Evolutionary conservation across 2,797 vertebrate genomes (phyloP).

Genomic region (Intellagama lesueurii): DNA sequence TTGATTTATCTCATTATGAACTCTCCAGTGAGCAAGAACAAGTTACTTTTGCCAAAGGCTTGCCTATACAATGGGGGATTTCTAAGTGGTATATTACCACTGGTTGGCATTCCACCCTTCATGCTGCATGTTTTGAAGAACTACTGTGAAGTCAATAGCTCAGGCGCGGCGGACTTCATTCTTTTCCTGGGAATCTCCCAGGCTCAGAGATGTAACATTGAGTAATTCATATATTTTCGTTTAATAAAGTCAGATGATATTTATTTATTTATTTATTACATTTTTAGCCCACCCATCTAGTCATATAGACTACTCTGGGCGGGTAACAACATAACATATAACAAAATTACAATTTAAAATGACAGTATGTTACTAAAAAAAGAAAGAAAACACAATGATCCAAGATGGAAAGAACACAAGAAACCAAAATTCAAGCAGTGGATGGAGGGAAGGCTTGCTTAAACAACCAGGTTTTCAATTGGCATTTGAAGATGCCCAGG

Average conservation of each 20-base stretch:
- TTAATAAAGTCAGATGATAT: not conserved
- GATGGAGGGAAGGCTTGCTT: no score
- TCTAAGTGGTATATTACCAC: not conserved
- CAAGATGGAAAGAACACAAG: no score
- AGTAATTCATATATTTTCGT: not conserved
- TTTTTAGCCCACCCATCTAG: no score
- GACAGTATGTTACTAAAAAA: no score
- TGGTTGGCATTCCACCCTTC: not conserved
- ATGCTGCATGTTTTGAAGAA: not conserved
- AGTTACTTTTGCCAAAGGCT: slow-evolving; percentile 11
- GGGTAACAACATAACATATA: no score
- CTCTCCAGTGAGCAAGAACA: slow-evolving; percentile 22
- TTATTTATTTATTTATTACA: no score
- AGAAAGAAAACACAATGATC: no score
- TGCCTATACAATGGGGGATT: not conserved
- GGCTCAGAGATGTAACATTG: not conserved
- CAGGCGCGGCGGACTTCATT: not conserved
- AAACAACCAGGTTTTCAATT: no score
- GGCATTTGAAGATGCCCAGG: no score
- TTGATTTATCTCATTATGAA: slow-evolving; percentile 35
- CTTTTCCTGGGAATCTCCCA: not conserved
- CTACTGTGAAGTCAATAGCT: not conserved
- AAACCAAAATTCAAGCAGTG: no score
- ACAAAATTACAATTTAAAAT: no score
- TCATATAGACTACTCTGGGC: no score